Base-by-base conservation (phyloP, 2,888 invertebrate species). In the Drosophila gaucha region DNA sequence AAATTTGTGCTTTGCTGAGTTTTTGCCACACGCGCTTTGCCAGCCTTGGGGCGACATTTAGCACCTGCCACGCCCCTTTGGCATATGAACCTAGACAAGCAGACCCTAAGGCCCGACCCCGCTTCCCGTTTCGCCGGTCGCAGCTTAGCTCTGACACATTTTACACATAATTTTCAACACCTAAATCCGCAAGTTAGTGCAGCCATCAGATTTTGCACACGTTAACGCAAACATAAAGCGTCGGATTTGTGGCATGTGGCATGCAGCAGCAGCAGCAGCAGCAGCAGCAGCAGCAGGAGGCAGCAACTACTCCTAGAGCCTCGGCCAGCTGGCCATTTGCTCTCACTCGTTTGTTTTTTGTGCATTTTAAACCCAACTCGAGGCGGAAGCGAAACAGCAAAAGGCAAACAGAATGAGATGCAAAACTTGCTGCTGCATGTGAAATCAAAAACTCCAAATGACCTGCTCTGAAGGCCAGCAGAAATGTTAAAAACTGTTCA, bases 151-250 rank as follows among this genome's bases (percentile, higher is more conserved):
- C 75, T 82, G 84, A 78, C 85, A 85, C 85, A 85, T 85, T 85
- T 86, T 86, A 76, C 85, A 85, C 85, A 86, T 85, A 85, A 85
- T 85, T 85, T 86, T 86, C 86, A 84, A 76, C 85, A 86, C 86
- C 84, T 82, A 86, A 86, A 85, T 86, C 84, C 86, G 86, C 83
- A 84, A 84, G 86, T 84, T 84, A 84, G 86, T 78, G 83, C 80
- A 77, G 64, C 78, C 84, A 80, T 83, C 84, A 83, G 84, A 84
- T 84, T 84, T 84, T 82, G 78, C 86, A 79, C 86, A 80, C 84
- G 83, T 84, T 82, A 82, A 80, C 83, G 78, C 78, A 80, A 83
- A 78, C 86, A 86, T 86, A 83, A 84, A 83, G 80, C 83, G 78
- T 80, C 62, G 80, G 83, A 85, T 84, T 79, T 79, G 66, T 67